Evolutionary conservation across 2,888 invertebrate species (phyloP), one percentile per base, ranked within the genome.

Genomic region (Siphonodentalium dalli): DNA sequence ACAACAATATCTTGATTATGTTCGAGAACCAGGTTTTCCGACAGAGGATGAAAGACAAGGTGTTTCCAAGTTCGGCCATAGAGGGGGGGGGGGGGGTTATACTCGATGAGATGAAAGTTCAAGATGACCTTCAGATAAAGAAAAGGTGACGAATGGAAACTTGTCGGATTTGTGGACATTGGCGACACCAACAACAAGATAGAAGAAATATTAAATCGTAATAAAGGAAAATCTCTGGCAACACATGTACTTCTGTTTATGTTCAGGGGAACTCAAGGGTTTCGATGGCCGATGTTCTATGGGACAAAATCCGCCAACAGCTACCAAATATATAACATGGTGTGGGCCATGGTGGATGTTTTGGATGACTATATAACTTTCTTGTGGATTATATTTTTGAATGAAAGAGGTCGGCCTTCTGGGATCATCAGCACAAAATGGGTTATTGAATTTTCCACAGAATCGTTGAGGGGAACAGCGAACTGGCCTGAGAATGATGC

Each of bases 201-300:
- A 15, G 20, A 15, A 9, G 24, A 27, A 37, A 23, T 46, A 9
- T n/a, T 23, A 15, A 28, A 21, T n/a, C 23, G 38, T 11, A 35
- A 48, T 21, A 40, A 40, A 26, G 27, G 27, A 23, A 15, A 1
- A 1, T 20, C 29, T n/a, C 24, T 48, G 38, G 48, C 48, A 13
- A 46, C 38, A 23, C 21, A 13, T 31, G 9, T n/a, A 8, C 21
- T 48, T 11, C 34, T 37, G 21, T 41, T 43, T 29, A 28, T 24
- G 1, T 50, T 50, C 33, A 35, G 35, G 18, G 34, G 35, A 9
- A 34, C 20, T 24, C 1, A n/a, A 21, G 50, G 42, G 7, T 50
- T 50, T 27, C 27, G 50, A 27, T 50, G 50, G 37, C 50, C 50
- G 1, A 15, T 50, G 2, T 43, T 24, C 28, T 43, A 24, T 21